Evolutionary conservation across 2,113 vertebrate genomes (phyloP), one percentile per base, ranked within the genome.

Genomic region (Serinus canaria): DNA sequence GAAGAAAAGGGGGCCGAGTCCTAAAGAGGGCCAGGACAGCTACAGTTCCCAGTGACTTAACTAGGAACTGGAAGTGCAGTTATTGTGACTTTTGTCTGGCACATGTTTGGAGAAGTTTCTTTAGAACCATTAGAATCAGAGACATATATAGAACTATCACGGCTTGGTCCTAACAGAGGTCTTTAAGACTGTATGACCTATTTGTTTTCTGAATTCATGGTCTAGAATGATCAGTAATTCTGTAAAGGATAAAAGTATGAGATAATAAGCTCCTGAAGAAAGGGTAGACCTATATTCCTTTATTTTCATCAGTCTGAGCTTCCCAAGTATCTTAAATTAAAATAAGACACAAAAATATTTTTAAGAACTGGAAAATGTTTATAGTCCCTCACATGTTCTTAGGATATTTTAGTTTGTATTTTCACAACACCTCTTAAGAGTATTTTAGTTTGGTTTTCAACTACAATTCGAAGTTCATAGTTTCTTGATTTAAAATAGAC

Each of bases 131-230:
- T 49, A 59, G 31, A 72, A 41, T 56, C 16, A 33, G 4, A 72
- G 25, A 56, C n/a, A n/a, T 6, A 28, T 2, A 28, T 2, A 47
- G 66, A 90, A 74, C 10, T 64, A 1, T 0, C 6, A 30, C 10
- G 41, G 31, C 37, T 82, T 77, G 16, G 23, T 62, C 28, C 25
- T 80, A 37, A 69, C 30, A 52, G 16, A 83, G 14, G 17, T 47
- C 63, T 85, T 68, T 56, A 82, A 76, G 31, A 69, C 3, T 41
- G 3, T 20, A n/a, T 49, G 49, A 9, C 0, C 0, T 27, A 39
- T 37, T 84, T 0, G 4, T 83, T 82, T 90, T 33, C 44, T 58
- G 58, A 46, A 37, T 50, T 90, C 9, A 8, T 27, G 4, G 31
- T 60, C n/a, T 43, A 43, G 25, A 23, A 50, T 43, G 33, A 44